Evolutionary conservation across 2,113 vertebrate species (phyloP), one percentile per base, ranked within the genome.

Genomic region (Crypturellus undulatus): DNA sequence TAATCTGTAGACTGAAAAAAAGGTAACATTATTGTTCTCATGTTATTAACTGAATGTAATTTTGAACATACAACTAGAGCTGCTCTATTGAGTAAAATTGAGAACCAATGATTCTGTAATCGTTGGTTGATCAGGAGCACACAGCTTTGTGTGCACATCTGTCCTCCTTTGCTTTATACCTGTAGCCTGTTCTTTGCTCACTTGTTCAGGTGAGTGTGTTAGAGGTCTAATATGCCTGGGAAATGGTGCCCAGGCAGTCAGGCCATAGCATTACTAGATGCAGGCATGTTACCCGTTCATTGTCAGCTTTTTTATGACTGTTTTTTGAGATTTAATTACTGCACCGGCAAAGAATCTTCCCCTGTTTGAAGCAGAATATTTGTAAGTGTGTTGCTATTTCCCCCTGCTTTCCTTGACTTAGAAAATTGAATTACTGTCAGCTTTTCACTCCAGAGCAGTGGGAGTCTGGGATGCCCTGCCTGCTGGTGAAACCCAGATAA

Each of bases 241-340:
- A 49, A 82, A 43, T 32, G 30, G 13, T 88, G 49, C 79, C 72
- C 77, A 80, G 82, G 65, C 83, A 86, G 36, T 32, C 54, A 43
- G 81, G 32, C 51, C 84, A 28, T 45, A 18, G 19, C 24, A 18
- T 59, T 70, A 42, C 65, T 59, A 47, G n/a, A 30, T 80, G 25
- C 73, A 71, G 69, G 24, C n/a, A 69, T 30, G n/a, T 69, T 88
- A 34, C 9, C 36, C 15, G 40, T n/a, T 90, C 24, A 9, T 63
- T 60, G 36, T 20, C 88, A 51, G 77, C 76, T 65, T 89, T 90
- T 79, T 70, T 2, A 88, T 68, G 56, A 42, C 80, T 76, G 73
- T 73, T 90, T 68, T 54, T 87, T 71, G n/a, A 73, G 20, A 56
- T 70, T 54, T 92, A 18, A 19, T 75, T 95, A 42, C 49, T 95